phyloP scores from a whole-genome alignment of 2,797 vertebrate genomes.

The Balearica regulorum region DNA sequence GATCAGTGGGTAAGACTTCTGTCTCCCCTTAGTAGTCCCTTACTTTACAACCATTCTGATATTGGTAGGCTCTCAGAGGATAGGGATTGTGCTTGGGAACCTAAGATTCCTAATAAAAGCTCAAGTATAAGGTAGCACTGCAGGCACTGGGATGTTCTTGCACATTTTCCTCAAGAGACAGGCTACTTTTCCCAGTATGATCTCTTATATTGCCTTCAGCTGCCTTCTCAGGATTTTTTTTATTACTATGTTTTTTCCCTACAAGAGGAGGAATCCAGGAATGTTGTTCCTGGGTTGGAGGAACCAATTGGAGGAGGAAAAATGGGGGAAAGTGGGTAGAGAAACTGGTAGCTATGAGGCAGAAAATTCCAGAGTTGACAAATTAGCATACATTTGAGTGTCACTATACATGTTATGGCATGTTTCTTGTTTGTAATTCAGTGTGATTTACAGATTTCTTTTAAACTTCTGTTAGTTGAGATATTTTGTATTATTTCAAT shows the following conservation, averaged over 20 bases:
- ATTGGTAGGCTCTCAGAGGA: neutral
- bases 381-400: neutral
- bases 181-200: neutral
- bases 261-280: neutral
- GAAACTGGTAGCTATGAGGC: neutral
- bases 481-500: neutral
- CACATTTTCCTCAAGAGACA: rapidly evolving
- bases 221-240: neutral
- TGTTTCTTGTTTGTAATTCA: neutral
- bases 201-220: neutral
- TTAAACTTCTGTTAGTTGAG: neutral
- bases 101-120: neutral
- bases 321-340: neutral
- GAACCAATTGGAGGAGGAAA: neutral
- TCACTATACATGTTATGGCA: neutral
- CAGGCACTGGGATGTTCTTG: neutral
- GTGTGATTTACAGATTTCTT: neutral
- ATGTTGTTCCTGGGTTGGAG: neutral
- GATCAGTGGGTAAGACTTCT: neutral
- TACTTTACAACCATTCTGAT: neutral
- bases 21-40: neutral
- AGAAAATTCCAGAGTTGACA: neutral
- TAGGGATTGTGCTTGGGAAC: neutral
- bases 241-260: neutral
- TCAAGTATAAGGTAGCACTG: neutral